phyloP scores from a whole-genome alignment of 2,113 vertebrate genomes.

The Cygnus buccinator region DNA sequence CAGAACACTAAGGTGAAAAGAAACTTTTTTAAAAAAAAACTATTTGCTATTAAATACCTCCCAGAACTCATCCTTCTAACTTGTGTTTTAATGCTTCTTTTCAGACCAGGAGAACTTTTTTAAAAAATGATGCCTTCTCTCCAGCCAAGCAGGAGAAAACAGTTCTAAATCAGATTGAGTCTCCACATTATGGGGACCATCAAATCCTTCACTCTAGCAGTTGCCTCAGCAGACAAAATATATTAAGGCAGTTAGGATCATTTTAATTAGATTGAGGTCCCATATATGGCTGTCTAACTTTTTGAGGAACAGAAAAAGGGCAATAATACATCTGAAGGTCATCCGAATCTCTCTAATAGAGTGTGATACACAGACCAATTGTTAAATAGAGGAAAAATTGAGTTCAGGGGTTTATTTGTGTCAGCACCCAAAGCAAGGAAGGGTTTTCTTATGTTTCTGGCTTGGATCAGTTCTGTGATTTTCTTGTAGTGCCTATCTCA shows the following conservation, averaged over 20 bases:
- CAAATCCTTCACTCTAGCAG: conserved; percentile 37
- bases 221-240: conserved; percentile 44
- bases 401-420: neutral
- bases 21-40: neutral
- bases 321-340: conserved; percentile 27
- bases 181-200: neutral
- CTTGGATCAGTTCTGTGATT: neutral
- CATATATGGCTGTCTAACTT: neutral
- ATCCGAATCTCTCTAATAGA: conserved; percentile 21
- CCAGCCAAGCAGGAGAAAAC: neutral
- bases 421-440: conserved; percentile 25
- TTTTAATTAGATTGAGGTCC: conserved; percentile 50
- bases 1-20: neutral
- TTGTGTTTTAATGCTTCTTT: neutral
- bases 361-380: neutral
- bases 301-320: conserved; percentile 24
- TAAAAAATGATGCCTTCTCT: neutral
- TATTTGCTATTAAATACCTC: neutral
- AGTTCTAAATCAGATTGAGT: conserved; percentile 28
- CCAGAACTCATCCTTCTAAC: neutral
- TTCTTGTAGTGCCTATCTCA: neutral
- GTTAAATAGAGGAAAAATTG: conserved; percentile 39
- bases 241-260: conserved; percentile 40
- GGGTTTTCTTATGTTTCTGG: neutral
- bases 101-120: neutral